These are phyloP conservation scores for Scomber japonicus DNA, from an alignment of 2,113 vertebrate species.

Conservation along the genomic window DNA sequence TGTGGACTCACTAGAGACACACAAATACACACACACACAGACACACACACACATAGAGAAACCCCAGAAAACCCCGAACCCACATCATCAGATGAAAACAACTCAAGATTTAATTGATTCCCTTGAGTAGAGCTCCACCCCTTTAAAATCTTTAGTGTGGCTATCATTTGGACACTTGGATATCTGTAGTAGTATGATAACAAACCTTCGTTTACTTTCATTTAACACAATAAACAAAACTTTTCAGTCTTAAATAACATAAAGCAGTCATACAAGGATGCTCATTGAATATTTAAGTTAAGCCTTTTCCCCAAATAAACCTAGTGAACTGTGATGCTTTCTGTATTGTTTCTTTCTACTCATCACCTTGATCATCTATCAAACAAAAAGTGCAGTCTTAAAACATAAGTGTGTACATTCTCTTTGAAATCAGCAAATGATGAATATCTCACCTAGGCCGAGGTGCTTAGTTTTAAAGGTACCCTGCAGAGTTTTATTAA, in stretches of 20 bases:
- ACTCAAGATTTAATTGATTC: constrained; percentile 53
- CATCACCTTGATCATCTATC: too few relatives aligned
- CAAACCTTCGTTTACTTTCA: neutral
- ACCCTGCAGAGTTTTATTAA: too few relatives aligned
- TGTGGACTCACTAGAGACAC: constrained; percentile 27
- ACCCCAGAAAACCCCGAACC: constrained; percentile 14
- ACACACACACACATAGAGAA: constrained; percentile 25
- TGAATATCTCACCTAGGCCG: too few relatives aligned
- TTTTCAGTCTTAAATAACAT: neutral
- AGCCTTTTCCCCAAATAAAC: too few relatives aligned
- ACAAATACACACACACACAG: constrained; percentile 35
- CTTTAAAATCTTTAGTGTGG: constrained; percentile 7
- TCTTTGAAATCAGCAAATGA: too few relatives aligned
- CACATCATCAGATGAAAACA: constrained; percentile 35
- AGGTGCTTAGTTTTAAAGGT: too few relatives aligned
- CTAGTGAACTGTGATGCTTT: too few relatives aligned
- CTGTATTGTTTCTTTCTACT: too few relatives aligned
- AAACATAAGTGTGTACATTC: too few relatives aligned
- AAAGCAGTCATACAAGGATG: neutral
- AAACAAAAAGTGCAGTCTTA: too few relatives aligned
- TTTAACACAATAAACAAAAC: constrained; percentile 10
- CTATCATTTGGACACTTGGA: neutral
- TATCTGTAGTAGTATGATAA: neutral
- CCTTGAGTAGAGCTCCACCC: constrained; percentile 6
- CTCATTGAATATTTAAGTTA: too few relatives aligned